These are phyloP conservation scores for Borostomias antarcticus DNA, from an alignment of 2,797 vertebrate genomes.

Conservation along the genomic window DNA sequence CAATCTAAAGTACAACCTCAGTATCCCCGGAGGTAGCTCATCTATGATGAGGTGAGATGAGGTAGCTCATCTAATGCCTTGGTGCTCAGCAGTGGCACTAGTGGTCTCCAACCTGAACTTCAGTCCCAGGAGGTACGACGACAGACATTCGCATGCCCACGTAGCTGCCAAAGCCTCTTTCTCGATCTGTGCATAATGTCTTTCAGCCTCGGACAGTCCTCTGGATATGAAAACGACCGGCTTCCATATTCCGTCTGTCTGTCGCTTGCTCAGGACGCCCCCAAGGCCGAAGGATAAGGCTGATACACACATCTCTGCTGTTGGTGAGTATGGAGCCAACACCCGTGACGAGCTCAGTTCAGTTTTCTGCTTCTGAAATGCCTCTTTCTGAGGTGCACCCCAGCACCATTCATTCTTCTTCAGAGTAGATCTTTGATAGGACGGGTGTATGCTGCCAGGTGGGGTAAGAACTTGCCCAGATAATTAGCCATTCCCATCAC, in stretches of 20 bases:
- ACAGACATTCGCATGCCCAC: conserved; percentile 22
- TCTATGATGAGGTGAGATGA: too few relatives aligned
- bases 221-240: conserved; percentile 29
- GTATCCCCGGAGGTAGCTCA: conserved; percentile 24
- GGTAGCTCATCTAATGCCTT: conserved; percentile 35
- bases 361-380: conserved; percentile 4
- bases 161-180: conserved; percentile 22
- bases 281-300: conserved; percentile 25
- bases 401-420: background rate
- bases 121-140: conserved; percentile 24
- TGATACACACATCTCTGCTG: conserved; percentile 19
- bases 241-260: conserved; percentile 26
- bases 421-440: conserved; percentile 1
- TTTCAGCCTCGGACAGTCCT: conserved; percentile 14
- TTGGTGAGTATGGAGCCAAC: conserved; percentile 20
- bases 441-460: background rate
- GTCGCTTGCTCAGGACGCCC: conserved; percentile 18
- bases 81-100: conserved; percentile 29
- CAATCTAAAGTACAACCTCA: too few relatives aligned
- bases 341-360: conserved; percentile 30
- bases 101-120: conserved; percentile 26
- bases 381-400: background rate
- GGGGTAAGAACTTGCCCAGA: background rate
- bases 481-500: conserved; percentile 23
- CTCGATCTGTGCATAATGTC: conserved; percentile 33